Percentiles rank a stretch among this genome's conserved stretches.
Evolutionary conservation across 2,888 invertebrate species (phyloP).

Genomic region (Drosophila tripunctata): DNA sequence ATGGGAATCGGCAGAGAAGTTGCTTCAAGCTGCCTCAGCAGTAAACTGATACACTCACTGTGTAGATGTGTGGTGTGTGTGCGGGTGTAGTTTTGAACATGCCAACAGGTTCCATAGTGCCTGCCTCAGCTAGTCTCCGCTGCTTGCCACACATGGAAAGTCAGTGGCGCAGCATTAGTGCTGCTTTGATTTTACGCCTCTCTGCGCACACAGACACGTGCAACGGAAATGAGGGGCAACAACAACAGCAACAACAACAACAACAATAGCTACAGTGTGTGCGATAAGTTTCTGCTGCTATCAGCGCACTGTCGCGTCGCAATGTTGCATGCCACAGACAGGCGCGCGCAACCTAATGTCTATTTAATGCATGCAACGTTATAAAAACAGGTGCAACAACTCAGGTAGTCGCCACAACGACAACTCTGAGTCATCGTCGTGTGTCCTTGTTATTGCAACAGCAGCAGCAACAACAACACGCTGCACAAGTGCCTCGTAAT

Average conservation of each 20-base stretch:
- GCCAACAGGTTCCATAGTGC: slow-evolving; percentile 29
- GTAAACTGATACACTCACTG: slow-evolving; percentile 21
- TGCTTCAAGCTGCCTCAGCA: slow-evolving; percentile 32
- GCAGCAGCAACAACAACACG: background rate
- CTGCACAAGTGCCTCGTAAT: slow-evolving; percentile 41
- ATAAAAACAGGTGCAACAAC: slow-evolving; percentile 51
- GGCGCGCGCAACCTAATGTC: slow-evolving; percentile 53
- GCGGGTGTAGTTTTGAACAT: slow-evolving; percentile 11
- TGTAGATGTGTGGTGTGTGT: background rate
- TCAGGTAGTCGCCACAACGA: slow-evolving; percentile 49
- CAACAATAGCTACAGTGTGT: slow-evolving; percentile 35
- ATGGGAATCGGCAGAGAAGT: slow-evolving; percentile 25
- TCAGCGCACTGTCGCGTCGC: slow-evolving; percentile 10
- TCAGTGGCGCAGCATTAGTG: slow-evolving; percentile 21
- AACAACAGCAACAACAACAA: slow-evolving; percentile 11
- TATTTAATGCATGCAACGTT: slow-evolving; percentile 57
- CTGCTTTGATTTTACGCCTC: slow-evolving; percentile 48
- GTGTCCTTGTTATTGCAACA: slow-evolving; percentile 26
- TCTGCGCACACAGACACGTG: slow-evolving; percentile 65
- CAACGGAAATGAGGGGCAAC: slow-evolving; percentile 58
- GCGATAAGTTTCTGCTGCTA: slow-evolving; percentile 50
- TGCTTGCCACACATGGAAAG: slow-evolving; percentile 11
- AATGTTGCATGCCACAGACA: slow-evolving; percentile 42
- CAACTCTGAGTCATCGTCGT: slow-evolving; percentile 35
- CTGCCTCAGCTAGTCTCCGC: slow-evolving; percentile 1